Conservation (phyloP, 2,888 invertebrate genomes). For the Xylota segnis region DNA sequence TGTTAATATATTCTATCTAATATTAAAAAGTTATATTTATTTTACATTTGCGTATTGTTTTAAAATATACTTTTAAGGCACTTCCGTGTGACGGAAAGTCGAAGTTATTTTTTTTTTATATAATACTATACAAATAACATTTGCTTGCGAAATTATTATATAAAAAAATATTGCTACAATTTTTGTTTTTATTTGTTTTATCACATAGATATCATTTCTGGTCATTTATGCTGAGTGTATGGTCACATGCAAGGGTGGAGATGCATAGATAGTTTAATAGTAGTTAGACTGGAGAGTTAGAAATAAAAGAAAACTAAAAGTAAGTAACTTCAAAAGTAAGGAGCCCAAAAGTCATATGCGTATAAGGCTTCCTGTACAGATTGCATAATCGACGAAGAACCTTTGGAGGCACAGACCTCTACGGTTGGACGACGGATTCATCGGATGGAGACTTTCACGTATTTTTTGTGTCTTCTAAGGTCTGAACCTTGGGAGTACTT, state of each 20-base stretch:
- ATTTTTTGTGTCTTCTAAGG: no score
- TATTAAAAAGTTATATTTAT: constrained; percentile 33
- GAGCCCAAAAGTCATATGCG: no score
- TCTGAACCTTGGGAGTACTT: no score
- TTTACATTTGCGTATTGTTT: constrained; percentile 48
- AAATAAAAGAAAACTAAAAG: background rate
- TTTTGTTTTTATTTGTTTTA: background rate
- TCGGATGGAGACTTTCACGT: no score
- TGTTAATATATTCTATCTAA: constrained; percentile 45
- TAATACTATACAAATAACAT: constrained; percentile 1
- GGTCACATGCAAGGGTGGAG: background rate
- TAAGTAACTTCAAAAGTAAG: no score
- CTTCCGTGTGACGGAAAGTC: constrained; percentile 85
- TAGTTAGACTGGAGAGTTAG: no score
- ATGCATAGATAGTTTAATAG: no score
- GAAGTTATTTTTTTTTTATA: constrained; percentile 27
- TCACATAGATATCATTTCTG: constrained; percentile 20
- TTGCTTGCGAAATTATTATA: constrained; percentile 14
- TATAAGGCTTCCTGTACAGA: no score
- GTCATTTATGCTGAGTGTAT: background rate
- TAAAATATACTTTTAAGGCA: constrained; percentile 81
- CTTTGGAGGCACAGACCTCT: no score
- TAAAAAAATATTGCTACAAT: constrained; percentile 10
- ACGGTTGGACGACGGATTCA: no score
- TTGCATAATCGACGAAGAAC: no score